A percentile compares a stretch with the other conserved stretches of the same genome.
Conservation (phyloP, 2,797 vertebrate genomes). For the Chlorospingus flavigularis region DNA sequence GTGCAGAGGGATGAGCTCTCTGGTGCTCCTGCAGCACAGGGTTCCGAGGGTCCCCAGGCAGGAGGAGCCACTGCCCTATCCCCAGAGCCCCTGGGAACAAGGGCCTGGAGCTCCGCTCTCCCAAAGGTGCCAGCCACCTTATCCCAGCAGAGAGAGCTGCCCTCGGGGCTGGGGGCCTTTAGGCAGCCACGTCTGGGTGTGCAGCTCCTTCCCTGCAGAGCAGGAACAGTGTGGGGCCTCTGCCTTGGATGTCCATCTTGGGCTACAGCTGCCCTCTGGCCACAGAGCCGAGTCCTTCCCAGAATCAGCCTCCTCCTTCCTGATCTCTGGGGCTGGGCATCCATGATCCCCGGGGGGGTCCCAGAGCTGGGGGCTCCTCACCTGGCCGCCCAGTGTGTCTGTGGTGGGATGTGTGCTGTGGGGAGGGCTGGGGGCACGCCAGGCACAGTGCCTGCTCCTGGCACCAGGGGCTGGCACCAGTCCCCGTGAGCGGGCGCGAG, state of each 20-base stretch:
- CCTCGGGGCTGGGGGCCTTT: accelerated
- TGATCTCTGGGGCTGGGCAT: accelerated
- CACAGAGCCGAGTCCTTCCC: background rate
- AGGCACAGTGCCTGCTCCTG: background rate
- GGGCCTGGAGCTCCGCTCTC: background rate
- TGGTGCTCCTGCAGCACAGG: accelerated
- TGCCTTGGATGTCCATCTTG: accelerated
- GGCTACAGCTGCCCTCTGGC: background rate
- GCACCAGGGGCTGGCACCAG: background rate
- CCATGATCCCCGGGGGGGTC: accelerated
- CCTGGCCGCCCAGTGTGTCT: accelerated
- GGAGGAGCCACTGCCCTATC: background rate
- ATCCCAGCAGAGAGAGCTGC: background rate
- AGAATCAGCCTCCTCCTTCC: background rate
- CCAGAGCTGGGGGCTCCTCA: background rate
- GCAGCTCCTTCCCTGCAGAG: background rate
- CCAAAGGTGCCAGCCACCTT: background rate
- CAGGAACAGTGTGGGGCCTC: accelerated
- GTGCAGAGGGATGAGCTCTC: background rate
- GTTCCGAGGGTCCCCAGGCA: background rate
- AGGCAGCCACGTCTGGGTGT: accelerated
- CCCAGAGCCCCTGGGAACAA: background rate
- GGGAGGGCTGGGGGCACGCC: background rate
- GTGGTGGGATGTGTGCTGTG: accelerated
- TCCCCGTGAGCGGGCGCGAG: background rate